Evolutionary conservation across 2,113 vertebrate species (phyloP).

Genomic region (Ammospiza nelsoni): DNA sequence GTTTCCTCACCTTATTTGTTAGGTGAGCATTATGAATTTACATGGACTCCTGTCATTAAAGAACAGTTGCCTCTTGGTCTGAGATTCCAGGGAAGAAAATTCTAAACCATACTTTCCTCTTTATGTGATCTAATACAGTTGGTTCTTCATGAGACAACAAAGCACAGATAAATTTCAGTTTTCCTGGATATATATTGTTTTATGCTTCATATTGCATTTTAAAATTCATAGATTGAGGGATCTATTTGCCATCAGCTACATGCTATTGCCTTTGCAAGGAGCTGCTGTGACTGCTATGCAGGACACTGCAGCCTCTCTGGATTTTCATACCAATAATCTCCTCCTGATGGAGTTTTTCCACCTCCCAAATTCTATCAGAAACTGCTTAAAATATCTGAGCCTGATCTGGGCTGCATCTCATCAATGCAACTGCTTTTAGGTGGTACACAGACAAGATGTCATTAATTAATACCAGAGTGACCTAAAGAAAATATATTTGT

Average conservation of each 20-base stretch:
- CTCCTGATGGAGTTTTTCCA: not conserved
- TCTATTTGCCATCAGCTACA: conserved; percentile 27
- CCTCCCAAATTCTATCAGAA: not conserved
- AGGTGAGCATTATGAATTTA: not conserved
- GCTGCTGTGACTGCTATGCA: not conserved
- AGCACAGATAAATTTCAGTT: not conserved
- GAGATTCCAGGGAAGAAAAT: not conserved
- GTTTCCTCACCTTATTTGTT: not conserved
- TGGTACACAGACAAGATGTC: not conserved
- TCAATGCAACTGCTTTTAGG: not conserved
- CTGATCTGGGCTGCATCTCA: not conserved
- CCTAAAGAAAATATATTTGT: not conserved
- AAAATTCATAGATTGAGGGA: conserved; percentile 41
- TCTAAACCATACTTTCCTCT: not conserved
- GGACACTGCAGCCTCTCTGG: not conserved
- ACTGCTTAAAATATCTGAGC: not conserved
- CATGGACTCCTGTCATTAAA: not conserved
- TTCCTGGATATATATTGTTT: conserved; percentile 27
- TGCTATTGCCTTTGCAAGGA: conserved; percentile 12
- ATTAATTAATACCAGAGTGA: not conserved
- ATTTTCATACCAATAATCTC: conserved; percentile 27
- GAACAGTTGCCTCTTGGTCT: not conserved
- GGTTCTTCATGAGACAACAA: not conserved
- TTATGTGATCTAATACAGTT: not conserved
- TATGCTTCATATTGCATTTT: not conserved